Evolutionary conservation across 1,140 invertebrate species (phyloP), one percentile per base, ranked within the genome.

Genomic region (Eumeta japonica): DNA sequence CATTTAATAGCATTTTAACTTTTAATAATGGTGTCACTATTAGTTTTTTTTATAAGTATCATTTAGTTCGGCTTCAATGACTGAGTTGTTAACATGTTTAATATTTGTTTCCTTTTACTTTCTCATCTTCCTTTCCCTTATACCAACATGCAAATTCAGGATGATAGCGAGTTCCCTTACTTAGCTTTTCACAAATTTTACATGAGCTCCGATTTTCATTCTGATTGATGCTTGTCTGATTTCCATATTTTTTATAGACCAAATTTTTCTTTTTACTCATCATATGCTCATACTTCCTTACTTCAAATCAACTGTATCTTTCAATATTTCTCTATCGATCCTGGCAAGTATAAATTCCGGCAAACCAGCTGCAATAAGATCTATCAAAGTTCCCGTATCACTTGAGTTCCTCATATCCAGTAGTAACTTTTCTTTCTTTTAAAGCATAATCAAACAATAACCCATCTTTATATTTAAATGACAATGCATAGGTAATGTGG

Each of bases 151-250:
- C 10, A 14, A 14, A 11, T 47, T 53, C 50, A 10, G 45, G 28
- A 28, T 53, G 50, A 19, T 39, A 53, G 2, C 47, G 40, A 0
- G n/a, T 16, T 5, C 45, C 47, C n/a, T 24, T 24, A 24, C n/a
- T 24, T 24, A 24, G n/a, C n/a, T 24, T 24, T 24, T 5, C n/a
- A 24, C 20, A 24, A 24, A 24, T 24, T 24, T 24, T 24, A 24
- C 20, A 24, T 24, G 20, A n/a, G 5, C 5, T 24, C n/a, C n/a
- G 20, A 24, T 24, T n/a, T 24, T 24, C 20, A 24, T 24, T 24
- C n/a, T 24, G 5, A 24, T 7, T 24, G n/a, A 7, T 24, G 5
- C 5, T 24, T 24, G 5, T 24, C n/a, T 7, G n/a, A 24, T 24
- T 24, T 24, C 20, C 20, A 24, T 7, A 24, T 24, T 24, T 24